Evolutionary conservation across 2,113 vertebrate genomes (phyloP), one percentile per base, ranked within the genome.

Genomic region (Arvicanthis niloticus): DNA sequence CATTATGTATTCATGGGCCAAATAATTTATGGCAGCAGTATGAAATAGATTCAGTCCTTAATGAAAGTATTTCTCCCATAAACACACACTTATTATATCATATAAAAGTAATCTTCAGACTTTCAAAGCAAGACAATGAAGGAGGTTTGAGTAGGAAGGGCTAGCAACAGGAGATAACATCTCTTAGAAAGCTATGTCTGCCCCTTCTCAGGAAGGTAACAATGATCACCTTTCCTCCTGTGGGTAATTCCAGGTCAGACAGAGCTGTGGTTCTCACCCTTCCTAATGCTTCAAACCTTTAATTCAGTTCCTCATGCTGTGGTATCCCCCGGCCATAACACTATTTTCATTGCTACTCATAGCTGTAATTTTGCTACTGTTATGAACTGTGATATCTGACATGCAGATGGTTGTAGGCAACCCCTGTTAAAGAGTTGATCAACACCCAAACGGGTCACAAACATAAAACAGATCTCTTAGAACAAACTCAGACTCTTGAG

Each of bases 21-120:
- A 88, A 86, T 45, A 88, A 67, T 80, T 93, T 97, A n/a, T 85
- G 5, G 40, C 45, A 82, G 40, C 45, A 82, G 15, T 0, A 91
- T 48, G 77, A 89, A 95, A 96, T 60, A 40, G 8, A 95, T 24
- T 89, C 73, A 37, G 8, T 58, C 70, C 65, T 77, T 58, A 92
- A 73, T 22, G 60, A 10, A 93, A 96, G 90, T 82, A 88, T 68
- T 95, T 81, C 53, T 92, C 88, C 7, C 58, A 94, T 26, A 91
- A 95, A 91, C 78, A 87, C 2, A 76, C 37, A 53, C 16, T 21
- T 91, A 91, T 65, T n/a, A 22, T 45, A 88, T 42, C 45, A 86
- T 24, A 75, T 37, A 87, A 94, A 93, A 93, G 89, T 60, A 91
- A 78, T 91, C 22, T 77, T 81, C 34, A 89, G 42, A 13, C 10